Conservation (phyloP, 2,888 invertebrate species). For the Pyrgus malvae region DNA sequence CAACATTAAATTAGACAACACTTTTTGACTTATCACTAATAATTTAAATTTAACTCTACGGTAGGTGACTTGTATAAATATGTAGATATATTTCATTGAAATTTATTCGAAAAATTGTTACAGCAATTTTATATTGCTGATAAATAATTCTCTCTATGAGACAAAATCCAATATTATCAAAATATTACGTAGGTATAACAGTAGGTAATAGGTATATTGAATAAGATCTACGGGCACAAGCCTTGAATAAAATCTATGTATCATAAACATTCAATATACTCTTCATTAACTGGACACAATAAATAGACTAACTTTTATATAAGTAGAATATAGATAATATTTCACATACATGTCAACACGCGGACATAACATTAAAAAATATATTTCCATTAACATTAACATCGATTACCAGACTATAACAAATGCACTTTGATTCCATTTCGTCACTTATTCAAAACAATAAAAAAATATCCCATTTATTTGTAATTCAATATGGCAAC, state of each 20-base stretch:
- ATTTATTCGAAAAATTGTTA: conserved; percentile 17
- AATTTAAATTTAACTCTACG: conserved; percentile 26
- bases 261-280: conserved; percentile 38
- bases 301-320: conserved; percentile 46
- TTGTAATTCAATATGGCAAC: conserved; percentile 63
- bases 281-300: conserved; percentile 44
- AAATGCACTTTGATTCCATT: conserved; percentile 69
- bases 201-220: conserved; percentile 29
- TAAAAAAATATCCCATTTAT: conserved; percentile 38
- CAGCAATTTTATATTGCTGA: neutral
- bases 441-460: conserved; percentile 43
- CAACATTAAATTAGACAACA: conserved; percentile 10
- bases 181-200: conserved; percentile 36
- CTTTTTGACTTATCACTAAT: conserved; percentile 1
- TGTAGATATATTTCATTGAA: conserved; percentile 24
- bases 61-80: conserved; percentile 32
- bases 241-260: conserved; percentile 42
- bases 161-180: conserved; percentile 41
- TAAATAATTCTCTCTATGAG: conserved; percentile 29
- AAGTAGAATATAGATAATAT: conserved; percentile 34
- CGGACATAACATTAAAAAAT: conserved; percentile 55
- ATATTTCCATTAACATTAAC: conserved; percentile 43
- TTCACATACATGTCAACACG: conserved; percentile 35
- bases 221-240: conserved; percentile 29
- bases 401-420: conserved; percentile 48